Evolutionary conservation across 2,797 vertebrate genomes (phyloP), one percentile per base, ranked within the genome.

Genomic region (Eulemur coronatus): DNA sequence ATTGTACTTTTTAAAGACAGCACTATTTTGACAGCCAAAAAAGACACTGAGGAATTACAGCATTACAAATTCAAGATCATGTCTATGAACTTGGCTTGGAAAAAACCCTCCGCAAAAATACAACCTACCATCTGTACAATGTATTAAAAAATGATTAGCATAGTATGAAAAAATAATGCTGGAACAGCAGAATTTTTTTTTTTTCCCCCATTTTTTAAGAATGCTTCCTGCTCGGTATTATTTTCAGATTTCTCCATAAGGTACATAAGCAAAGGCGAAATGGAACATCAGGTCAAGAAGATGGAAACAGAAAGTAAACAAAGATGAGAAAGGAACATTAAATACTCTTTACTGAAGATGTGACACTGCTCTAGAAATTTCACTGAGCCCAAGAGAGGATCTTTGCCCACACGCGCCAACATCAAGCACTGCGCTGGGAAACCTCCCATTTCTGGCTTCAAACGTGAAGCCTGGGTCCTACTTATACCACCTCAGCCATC

Each of bases 21-120:
- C 81, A 87, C 97, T 97, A 97, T 97, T 97, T 97, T 98, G 97
- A 97, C 97, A 98, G 97, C 93, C 96, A 97, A 97, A 97, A 97
- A 97, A 97, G 89, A 97, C 87, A 95, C 72, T 95, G 93, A 97
- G 84, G 89, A 97, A 97, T 94, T 94, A 96, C 55, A 93, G 89
- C 96, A 97, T 97, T 97, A 97, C 96, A 97, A 97, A 98, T 97
- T 98, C 97, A 97, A 97, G 97, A 97, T 97, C 97, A 98, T 88
- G 97, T 97, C 97, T 98, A 97, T 98, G 97, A 97, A 97, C 97
- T 97, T 97, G 97, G 97, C 96, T 98, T 92, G 76, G 26, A 84
- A 96, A 96, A 98, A 96, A 70, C 30, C 76, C 84, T 96, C 95
- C 59, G 48, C 96, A 97, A 97, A 98, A 97, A 98, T 97, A 98